Base-by-base conservation (phyloP, 2,113 vertebrate genomes). In the Oncorhynchus nerka region DNA sequence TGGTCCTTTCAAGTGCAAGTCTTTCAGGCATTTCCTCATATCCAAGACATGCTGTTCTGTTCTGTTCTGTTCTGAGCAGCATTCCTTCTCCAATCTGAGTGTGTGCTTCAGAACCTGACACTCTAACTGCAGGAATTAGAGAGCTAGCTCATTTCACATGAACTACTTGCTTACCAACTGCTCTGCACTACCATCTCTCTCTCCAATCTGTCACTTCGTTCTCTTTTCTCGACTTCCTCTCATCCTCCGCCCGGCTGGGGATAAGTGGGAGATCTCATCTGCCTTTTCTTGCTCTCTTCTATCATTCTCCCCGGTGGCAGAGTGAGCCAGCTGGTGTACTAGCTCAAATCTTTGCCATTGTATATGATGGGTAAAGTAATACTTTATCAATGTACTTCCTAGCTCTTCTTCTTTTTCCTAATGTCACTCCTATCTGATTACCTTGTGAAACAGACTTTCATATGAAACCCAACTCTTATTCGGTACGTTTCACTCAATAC, bases 181-280 rank as follows among this genome's bases (percentile, higher is more conserved):
- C n/a, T 74, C 77, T 79, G 64, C 78, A 78, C 39, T 5, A 8
- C 65, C 30, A 30, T 16, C 48, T 82, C 79, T 77, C 61, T 82
- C 79, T 77, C 61, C 80, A 70, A 67, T 81, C 78, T 84, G 83
- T 85, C 83, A 80, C 70, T 81, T 66, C 70, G 61, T 81, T 66
- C 71, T 64, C 84, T 86, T 79, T 55, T 62, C 77, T 59, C 81
- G 71, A 86, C 84, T 85, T 80, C 45, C 73, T 85, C 83, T 88
- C 81, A 85, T 86, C 82, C 79, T 6, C 59, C 82, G 79, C 71
- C 1, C 51, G 74, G 75, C 76, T 79, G 83, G 32, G 84, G 79
- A 81, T 78, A 77, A 73, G 34, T 34, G 34, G 79, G 48, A 76
- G 84, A 80, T 72, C 34, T 68, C 77, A 70, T 76, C 73, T 74